Base-by-base conservation (phyloP, 2,113 vertebrate species). In the Genyomyrus donnyi region DNA sequence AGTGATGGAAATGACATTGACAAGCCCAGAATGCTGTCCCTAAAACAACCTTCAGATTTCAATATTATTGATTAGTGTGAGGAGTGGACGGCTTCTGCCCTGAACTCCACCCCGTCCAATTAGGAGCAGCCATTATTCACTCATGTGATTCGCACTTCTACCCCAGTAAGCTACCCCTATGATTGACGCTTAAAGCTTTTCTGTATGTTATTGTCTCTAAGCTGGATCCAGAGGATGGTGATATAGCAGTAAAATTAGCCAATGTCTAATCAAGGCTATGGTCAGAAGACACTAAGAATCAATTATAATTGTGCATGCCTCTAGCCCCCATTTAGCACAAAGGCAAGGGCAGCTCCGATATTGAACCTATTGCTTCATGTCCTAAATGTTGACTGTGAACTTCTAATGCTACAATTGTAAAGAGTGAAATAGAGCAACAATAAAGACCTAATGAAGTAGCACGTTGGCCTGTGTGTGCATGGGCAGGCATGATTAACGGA, bases 21-120 rank as follows among this genome's bases (percentile, higher is more conserved):
- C 94, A 95, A 77, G 91, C 94, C 15, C 93, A 93, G 93, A 89
- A 94, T 92, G 92, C 94, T 95, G 95, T 94, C 96, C 96, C 42
- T 94, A 93, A 96, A 94, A 96, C 95, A 96, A 96, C 95, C 95
- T 96, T 96, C 95, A 95, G 93, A 95, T 95, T 96, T 95, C 95
- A 95, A 95, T 95, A 94, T 90, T 92, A 96, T 95, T 92, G 94
- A 95, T 95, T 94, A 92, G 90, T 91, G 93, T 94, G 94, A 95
- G 92, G 92, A 95, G 92, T 89, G 19, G 91, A 92, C 94, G 93
- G 93, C 94, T 92, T 92, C 92, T 91, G 95, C 92, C 94, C 91
- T 90, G 93, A 93, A 93, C 92, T 91, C 92, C 91, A 94, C 92
- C 92, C 94, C 92, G 92, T 93, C 94, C 94, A 93, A 92, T 93